A percentile compares a stretch with the other conserved stretches of the same genome.
phyloP scores from a whole-genome alignment of 2,888 invertebrate genomes.

The Latrodectus hesperus region DNA sequence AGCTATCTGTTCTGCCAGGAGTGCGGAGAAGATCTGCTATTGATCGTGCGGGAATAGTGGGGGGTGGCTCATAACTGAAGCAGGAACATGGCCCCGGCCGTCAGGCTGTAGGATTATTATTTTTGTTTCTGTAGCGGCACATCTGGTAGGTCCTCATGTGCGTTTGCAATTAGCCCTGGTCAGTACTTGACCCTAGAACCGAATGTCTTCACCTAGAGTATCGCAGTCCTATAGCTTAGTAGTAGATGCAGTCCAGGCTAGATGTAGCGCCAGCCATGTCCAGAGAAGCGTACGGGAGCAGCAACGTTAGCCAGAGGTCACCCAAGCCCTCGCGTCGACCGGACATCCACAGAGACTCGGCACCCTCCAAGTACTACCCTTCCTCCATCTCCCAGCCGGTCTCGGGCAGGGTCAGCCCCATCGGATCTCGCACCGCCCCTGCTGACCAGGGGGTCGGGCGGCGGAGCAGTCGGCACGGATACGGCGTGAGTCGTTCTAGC shows the following conservation, averaged over 20 bases:
- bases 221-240: slow-evolving; percentile 54
- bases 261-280: slow-evolving; percentile 66
- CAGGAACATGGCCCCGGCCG: slow-evolving; percentile 41
- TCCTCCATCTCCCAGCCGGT: slow-evolving; percentile 71
- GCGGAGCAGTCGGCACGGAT: slow-evolving; percentile 57
- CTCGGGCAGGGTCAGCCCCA: slow-evolving; percentile 68
- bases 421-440: slow-evolving; percentile 51
- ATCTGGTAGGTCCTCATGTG: background rate
- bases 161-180: background rate
- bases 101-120: slow-evolving; percentile 10
- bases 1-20: background rate
- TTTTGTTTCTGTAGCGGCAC: background rate
- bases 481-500: slow-evolving; percentile 70
- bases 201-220: slow-evolving; percentile 49
- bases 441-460: slow-evolving; percentile 36
- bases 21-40: slow-evolving; percentile 17
- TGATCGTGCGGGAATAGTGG: slow-evolving; percentile 38
- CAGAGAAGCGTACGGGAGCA: slow-evolving; percentile 66
- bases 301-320: slow-evolving; percentile 60
- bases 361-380: slow-evolving; percentile 51
- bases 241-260: slow-evolving; percentile 62
- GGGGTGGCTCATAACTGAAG: slow-evolving; percentile 13
- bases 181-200: slow-evolving; percentile 23
- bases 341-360: slow-evolving; percentile 21
- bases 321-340: slow-evolving; percentile 61